A percentile compares a stretch with the other conserved stretches of the same genome.
These are phyloP conservation scores for Brachionus rubens DNA, from an alignment of 1,140 invertebrate genomes.

Conservation along the genomic window DNA sequence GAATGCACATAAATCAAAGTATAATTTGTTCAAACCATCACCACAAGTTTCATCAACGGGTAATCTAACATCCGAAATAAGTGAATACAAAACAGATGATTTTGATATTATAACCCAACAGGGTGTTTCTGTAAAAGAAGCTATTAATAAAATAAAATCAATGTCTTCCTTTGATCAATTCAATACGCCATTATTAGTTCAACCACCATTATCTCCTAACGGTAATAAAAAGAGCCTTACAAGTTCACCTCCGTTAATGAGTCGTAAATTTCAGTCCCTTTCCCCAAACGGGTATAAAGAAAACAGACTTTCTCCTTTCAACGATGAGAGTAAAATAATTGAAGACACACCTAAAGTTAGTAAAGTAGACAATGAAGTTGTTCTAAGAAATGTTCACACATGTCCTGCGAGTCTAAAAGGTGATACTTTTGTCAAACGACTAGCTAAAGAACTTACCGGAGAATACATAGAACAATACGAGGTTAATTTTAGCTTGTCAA, in stretches of 20 bases:
- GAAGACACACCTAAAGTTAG: neutral
- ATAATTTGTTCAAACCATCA: slow-evolving; percentile 30
- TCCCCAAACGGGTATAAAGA: neutral
- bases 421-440: slow-evolving; percentile 1
- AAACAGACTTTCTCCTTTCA: neutral
- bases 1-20: slow-evolving; percentile 76
- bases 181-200: neutral
- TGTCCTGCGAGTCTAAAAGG: neutral
- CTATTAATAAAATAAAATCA: slow-evolving; percentile 19
- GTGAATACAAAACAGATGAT: neutral
- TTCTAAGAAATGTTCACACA: slow-evolving; percentile 6
- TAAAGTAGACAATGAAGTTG: neutral
- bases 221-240: neutral
- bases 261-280: neutral
- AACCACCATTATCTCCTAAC: neutral
- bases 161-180: slow-evolving; percentile 21
- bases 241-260: neutral
- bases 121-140: slow-evolving; percentile 21
- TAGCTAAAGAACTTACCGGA: neutral
- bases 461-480: neutral
- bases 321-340: neutral
- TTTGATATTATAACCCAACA: neutral
- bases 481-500: slow-evolving; percentile 22
- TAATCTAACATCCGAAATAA: neutral
- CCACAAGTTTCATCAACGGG: neutral